Base-by-base conservation (phyloP, 2,113 vertebrate genomes). In the Pelusios castaneus region DNA sequence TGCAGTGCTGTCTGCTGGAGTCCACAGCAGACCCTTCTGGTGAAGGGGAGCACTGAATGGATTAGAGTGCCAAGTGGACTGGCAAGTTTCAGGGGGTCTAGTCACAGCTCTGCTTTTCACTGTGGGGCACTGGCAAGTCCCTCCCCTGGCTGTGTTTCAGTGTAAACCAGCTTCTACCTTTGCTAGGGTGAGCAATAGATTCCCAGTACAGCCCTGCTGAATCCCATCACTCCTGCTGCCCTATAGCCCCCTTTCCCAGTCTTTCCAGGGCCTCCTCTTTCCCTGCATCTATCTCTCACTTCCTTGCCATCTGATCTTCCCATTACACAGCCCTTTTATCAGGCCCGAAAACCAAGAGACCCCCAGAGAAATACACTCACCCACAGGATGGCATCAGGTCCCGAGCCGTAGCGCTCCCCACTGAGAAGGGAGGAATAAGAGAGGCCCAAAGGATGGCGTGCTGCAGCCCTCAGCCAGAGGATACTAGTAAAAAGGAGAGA, bases 331-430 rank as follows among this genome's bases (percentile, higher is more conserved):
- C 14, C 73, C 10, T 21, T 77, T 94, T 88, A 77, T 55, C 84
- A 78, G 67, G 31, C 8, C n/a, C 54, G 17, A 58, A 17, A 82
- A 38, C 24, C 25, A 43, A 11, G 25, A 41, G 45, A 25, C 82
- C 21, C 51, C 84, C 16, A 58, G 45, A 45, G 54, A 94, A 31
- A 80, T 93, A 54, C 94, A 97, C 96, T 97, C 94, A 97, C 97
- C 96, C 96, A 92, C 96, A 88, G 91, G 96, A 97, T 92, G 95
- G 94, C 97, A 97, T 97, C 93, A 73, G 95, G 91, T 52, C 87
- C 94, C 77, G 43, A 16, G 63, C 85, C 86, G 25, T 86, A 27
- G 92, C 88, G 92, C 67, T 80, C 90, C 91, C 87, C 83, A 31
- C 94, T 51, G 93, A 83, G 5, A 45, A 77, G 63, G 47, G 16